These are phyloP conservation scores for Entomobrya proxima DNA, from an alignment of 2,888 invertebrate genomes.

Conservation along the genomic window DNA sequence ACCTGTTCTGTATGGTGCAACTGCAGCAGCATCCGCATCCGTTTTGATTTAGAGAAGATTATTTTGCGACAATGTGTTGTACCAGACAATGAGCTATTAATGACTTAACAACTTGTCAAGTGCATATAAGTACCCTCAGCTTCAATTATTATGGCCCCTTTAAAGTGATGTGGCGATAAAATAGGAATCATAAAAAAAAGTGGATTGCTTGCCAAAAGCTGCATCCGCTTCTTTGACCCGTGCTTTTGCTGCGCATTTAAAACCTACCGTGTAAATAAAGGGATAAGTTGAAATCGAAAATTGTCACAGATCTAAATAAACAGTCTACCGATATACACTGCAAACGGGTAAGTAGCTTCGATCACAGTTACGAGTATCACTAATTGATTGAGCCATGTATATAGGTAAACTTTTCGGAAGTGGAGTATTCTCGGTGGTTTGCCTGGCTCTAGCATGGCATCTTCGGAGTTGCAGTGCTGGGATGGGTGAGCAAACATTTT, in stretches of 20 bases:
- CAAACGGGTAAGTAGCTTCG: constrained; percentile 1
- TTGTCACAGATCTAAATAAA: constrained; percentile 1
- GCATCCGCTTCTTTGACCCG: constrained; percentile 58
- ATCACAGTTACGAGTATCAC: not conserved
- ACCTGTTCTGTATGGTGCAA: constrained; percentile 21
- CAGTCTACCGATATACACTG: not conserved
- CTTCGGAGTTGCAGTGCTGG: constrained; percentile 28
- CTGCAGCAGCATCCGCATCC: constrained; percentile 30
- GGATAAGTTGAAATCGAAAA: constrained; percentile 26
- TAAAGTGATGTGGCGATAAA: not conserved
- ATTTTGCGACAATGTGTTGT: not conserved
- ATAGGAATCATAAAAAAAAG: not conserved
- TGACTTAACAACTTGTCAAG: not conserved
- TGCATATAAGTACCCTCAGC: not conserved
- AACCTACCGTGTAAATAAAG: constrained; percentile 15
- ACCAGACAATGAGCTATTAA: not conserved
- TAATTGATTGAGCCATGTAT: not conserved
- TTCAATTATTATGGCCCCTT: no score
- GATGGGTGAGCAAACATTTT: constrained; percentile 52
- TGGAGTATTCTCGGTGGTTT: not conserved
- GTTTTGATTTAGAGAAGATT: not conserved
- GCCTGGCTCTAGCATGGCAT: not conserved
- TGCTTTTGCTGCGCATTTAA: constrained; percentile 8
- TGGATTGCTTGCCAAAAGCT: not conserved
- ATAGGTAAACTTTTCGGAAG: not conserved